Evolutionary conservation across 2,888 invertebrate species (phyloP).

Genomic region (Stenolophus ochropezus): DNA sequence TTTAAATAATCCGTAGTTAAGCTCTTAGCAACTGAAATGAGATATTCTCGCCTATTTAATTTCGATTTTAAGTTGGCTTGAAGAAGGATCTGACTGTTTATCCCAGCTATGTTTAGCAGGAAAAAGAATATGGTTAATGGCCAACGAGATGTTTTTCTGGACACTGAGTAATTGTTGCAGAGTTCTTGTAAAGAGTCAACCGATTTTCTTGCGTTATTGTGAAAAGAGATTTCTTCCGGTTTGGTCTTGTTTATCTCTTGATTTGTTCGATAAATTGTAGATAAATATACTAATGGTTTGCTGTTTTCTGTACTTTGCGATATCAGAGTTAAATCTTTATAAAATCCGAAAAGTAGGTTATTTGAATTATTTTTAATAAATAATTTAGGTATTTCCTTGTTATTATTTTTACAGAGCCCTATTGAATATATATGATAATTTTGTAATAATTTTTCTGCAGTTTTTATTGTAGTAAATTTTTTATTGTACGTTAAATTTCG

Average conservation of each 20-base stretch:
- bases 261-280: neutral
- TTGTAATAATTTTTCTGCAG: neutral
- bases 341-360: conserved; percentile 4
- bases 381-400: conserved; percentile 2
- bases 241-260: neutral
- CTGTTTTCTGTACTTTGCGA: neutral
- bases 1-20: conserved; percentile 29
- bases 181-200: conserved; percentile 11
- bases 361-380: neutral
- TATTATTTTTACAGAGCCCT: neutral
- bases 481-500: neutral
- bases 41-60: conserved; percentile 26
- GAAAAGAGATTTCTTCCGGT: neutral
- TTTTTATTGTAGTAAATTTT: neutral
- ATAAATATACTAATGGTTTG: neutral
- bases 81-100: conserved; percentile 18
- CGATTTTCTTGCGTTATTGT: conserved; percentile 7
- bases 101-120: conserved; percentile 8
- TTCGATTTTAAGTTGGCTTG: conserved; percentile 34
- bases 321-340: neutral
- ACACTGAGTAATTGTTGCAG: conserved; percentile 10
- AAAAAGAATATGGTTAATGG: conserved; percentile 9
- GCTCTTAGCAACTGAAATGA: conserved; percentile 12
- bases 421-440: neutral
- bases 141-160: conserved; percentile 3